Evolutionary conservation across 2,797 vertebrate genomes (phyloP).

Genomic region (Antrozous pallidus): DNA sequence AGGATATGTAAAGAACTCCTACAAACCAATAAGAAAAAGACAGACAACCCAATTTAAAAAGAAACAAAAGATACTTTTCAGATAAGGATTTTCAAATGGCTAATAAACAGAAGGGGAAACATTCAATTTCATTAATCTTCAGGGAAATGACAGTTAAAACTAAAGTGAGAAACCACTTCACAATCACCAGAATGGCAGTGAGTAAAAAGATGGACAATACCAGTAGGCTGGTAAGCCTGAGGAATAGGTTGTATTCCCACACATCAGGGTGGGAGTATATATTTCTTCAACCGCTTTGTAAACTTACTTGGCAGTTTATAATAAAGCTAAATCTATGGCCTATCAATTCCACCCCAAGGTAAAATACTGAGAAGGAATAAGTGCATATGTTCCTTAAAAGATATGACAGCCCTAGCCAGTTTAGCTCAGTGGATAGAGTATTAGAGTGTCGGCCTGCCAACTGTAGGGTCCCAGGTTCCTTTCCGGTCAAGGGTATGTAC

Average conservation of each 20-base stretch:
- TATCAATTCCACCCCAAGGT: not conserved
- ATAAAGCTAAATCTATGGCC: not conserved
- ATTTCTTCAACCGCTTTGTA: not conserved
- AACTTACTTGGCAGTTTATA: not conserved
- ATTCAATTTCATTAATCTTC: not conserved
- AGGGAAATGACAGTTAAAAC: not conserved
- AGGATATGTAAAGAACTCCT: not conserved
- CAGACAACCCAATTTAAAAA: not conserved
- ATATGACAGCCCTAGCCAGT: not conserved
- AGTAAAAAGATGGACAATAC: fast-evolving
- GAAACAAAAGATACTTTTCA: not conserved
- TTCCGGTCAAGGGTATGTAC: too few relatives aligned
- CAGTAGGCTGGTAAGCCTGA: fast-evolving
- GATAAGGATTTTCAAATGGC: not conserved
- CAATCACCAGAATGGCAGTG: not conserved
- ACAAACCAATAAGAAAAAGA: not conserved
- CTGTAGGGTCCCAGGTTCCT: too few relatives aligned
- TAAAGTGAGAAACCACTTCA: not conserved
- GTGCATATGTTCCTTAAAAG: not conserved
- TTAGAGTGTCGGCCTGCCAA: too few relatives aligned
- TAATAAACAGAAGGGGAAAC: not conserved
- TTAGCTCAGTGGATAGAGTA: too few relatives aligned
- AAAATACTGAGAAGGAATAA: not conserved
- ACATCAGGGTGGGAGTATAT: not conserved
- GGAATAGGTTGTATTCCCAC: not conserved